A percentile compares a stretch with the other conserved stretches of the same genome.
phyloP scores from a whole-genome alignment of 2,888 invertebrate genomes.

The Limnephilus auricula region DNA sequence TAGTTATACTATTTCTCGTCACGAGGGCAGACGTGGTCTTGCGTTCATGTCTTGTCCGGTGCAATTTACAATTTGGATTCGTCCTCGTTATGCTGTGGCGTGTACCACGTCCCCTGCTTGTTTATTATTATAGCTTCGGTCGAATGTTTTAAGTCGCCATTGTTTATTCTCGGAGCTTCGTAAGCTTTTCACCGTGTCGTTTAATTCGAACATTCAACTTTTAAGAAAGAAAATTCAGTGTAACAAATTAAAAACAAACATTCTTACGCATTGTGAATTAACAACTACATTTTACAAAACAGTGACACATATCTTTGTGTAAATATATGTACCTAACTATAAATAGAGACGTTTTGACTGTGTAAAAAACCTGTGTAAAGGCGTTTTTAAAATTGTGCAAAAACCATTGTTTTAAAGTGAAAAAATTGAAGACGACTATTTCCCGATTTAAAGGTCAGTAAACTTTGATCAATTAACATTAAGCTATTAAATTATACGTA shows the following conservation, averaged over 20 bases:
- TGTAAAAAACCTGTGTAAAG: neutral
- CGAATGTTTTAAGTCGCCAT: neutral
- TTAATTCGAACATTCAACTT: neutral
- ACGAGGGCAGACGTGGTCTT: constrained; percentile 46
- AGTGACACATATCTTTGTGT: neutral
- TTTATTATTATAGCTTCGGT: neutral
- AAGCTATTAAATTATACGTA: neutral
- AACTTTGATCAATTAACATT: neutral
- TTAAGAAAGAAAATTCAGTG: neutral
- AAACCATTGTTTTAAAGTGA: constrained; percentile 15
- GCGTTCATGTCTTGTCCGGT: constrained; percentile 47
- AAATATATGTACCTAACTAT: neutral
- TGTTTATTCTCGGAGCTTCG: constrained; percentile 11
- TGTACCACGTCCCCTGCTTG: neutral
- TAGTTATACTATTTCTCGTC: constrained; percentile 61
- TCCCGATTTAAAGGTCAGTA: neutral
- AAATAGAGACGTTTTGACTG: neutral
- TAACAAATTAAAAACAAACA: neutral
- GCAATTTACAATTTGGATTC: constrained; percentile 46
- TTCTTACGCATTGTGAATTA: neutral
- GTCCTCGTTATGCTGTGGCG: constrained; percentile 24
- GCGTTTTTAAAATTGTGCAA: neutral
- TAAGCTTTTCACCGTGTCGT: neutral
- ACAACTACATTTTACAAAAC: neutral
- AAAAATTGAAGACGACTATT: neutral